Conservation (phyloP, 2,113 vertebrate genomes). For the Colinus virginianus region DNA sequence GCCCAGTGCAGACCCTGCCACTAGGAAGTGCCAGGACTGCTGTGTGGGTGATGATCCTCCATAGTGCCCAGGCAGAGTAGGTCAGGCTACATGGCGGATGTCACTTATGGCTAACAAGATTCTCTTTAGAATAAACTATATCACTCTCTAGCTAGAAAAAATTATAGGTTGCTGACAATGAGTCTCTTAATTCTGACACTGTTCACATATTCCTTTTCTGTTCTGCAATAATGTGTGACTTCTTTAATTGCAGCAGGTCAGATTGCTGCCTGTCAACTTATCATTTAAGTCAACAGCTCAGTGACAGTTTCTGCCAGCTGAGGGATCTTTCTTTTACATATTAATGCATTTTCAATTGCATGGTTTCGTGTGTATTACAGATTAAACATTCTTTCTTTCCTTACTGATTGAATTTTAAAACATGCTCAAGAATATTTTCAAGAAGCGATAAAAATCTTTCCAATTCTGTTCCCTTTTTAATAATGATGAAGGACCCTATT, state of each 20-base stretch:
- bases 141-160: not conserved
- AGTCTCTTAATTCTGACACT: not conserved
- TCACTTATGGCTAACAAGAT: not conserved
- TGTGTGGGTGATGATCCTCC: not conserved
- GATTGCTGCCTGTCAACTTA: not conserved
- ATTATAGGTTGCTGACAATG: not conserved
- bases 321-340: not conserved
- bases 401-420: not conserved
- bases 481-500: not conserved
- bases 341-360: not conserved
- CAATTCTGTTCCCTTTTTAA: not conserved
- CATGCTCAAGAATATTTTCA: not conserved
- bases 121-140: not conserved
- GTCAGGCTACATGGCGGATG: not conserved
- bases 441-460: not conserved
- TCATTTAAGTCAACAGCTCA: not conserved
- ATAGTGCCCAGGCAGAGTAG: too few species aligned
- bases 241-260: not conserved
- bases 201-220: not conserved
- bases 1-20: not conserved
- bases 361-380: not conserved
- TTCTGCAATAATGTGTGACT: not conserved
- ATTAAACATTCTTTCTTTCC: not conserved
- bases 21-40: not conserved
- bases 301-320: not conserved